Evolutionary conservation across 2,797 vertebrate species (phyloP).

Genomic region (Notolepis coatsorum): DNA sequence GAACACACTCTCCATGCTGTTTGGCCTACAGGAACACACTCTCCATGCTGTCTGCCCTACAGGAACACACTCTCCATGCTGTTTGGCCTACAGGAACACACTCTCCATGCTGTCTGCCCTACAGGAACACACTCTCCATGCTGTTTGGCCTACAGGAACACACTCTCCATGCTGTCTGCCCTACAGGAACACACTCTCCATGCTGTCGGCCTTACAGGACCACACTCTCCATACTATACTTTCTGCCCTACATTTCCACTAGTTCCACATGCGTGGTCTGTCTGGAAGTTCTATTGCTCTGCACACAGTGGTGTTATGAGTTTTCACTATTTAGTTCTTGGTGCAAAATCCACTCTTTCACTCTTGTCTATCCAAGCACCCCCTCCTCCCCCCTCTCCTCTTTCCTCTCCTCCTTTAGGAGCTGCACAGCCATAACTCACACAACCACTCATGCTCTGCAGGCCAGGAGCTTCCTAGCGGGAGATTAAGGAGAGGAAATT

Average conservation of each 20-base stretch:
- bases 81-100: background rate
- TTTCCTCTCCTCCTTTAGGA: slow-evolving; percentile 9
- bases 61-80: slow-evolving; percentile 19
- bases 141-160: slow-evolving; percentile 5
- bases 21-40: background rate
- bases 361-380: slow-evolving; percentile 44
- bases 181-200: slow-evolving; percentile 16
- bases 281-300: slow-evolving; percentile 33
- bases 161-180: slow-evolving; percentile 10
- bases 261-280: slow-evolving; percentile 46
- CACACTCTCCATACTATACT: no score
- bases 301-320: slow-evolving; percentile 52
- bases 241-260: slow-evolving; percentile 17
- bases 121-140: slow-evolving; percentile 16
- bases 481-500: slow-evolving; percentile 72
- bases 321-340: slow-evolving; percentile 66
- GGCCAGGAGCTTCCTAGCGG: slow-evolving; percentile 67
- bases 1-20: slow-evolving; percentile 21
- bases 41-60: slow-evolving; percentile 13
- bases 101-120: slow-evolving; percentile 13
- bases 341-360: slow-evolving; percentile 58
- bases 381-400: slow-evolving; percentile 6
- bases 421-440: slow-evolving; percentile 73
- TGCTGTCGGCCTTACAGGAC: no score
- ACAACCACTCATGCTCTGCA: slow-evolving; percentile 71